A percentile compares a stretch with the other conserved stretches of the same genome.
phyloP scores from a whole-genome alignment of 2,888 invertebrate species.

The Oxyteleia sp. region DNA sequence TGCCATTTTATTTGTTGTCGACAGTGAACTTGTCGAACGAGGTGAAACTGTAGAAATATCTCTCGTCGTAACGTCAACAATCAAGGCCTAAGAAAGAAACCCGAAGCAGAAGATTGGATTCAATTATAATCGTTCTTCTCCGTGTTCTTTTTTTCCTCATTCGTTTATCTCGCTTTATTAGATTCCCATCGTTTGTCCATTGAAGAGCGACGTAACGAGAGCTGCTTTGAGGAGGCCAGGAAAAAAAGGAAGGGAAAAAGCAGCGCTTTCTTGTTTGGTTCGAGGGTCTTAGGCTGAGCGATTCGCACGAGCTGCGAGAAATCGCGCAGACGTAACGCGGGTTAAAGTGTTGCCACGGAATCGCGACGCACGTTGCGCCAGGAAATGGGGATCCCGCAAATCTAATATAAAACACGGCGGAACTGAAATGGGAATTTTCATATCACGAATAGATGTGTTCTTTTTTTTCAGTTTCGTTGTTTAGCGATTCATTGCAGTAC shows the following conservation, averaged over 20 bases:
- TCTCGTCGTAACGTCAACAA: too few species aligned
- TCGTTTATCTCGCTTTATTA: conserved; percentile 70
- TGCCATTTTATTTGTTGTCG: too few species aligned
- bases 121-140: too few species aligned
- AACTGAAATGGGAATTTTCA: conserved; percentile 5
- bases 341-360: conserved; percentile 33
- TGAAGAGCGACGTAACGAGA: conserved; percentile 70
- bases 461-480: too few species aligned
- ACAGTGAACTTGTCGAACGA: too few species aligned
- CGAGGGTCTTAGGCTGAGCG: conserved; percentile 52
- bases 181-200: conserved; percentile 66
- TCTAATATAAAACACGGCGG: conserved; percentile 21
- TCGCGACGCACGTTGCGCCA: conserved; percentile 1
- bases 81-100: too few species aligned
- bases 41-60: too few species aligned
- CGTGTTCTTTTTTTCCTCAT: conserved; percentile 45
- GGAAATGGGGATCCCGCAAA: conserved; percentile 29
- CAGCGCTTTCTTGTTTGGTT: conserved; percentile 53
- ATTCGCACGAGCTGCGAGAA: conserved; percentile 56
- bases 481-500: too few species aligned
- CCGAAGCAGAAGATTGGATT: too few species aligned
- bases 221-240: conserved; percentile 56
- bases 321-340: conserved; percentile 56
- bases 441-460: not conserved
- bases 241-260: conserved; percentile 52